These are phyloP conservation scores for Lycocerus yunnanus DNA, from an alignment of 2,888 invertebrate species.

Conservation along the genomic window DNA sequence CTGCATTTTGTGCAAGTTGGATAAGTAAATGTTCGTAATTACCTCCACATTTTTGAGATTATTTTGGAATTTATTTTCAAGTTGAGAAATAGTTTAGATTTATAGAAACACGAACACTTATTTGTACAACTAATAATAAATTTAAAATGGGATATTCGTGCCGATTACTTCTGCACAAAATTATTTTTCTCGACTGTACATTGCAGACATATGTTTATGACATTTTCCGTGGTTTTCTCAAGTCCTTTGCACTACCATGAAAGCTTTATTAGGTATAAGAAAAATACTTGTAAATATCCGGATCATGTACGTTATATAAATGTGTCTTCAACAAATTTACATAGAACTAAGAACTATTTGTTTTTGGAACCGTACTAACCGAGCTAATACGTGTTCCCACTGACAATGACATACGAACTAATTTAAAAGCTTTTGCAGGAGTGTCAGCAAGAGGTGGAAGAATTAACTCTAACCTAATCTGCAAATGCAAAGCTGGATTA, in stretches of 20 bases:
- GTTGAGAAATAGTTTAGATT: background rate
- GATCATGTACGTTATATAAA: conserved; percentile 31
- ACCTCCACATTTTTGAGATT: background rate
- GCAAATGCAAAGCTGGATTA: conserved; percentile 22
- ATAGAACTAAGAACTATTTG: conserved; percentile 29
- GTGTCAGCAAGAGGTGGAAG: conserved; percentile 16
- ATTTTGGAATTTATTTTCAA: background rate
- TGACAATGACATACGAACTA: conserved; percentile 39
- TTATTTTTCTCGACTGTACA: conserved; percentile 14
- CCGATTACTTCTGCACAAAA: conserved; percentile 5
- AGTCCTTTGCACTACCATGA: conserved; percentile 17
- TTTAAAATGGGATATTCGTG: conserved; percentile 1
- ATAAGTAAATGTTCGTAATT: background rate
- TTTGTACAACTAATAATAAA: conserved; percentile 9
- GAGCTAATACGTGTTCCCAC: conserved; percentile 34
- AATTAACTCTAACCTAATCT: conserved; percentile 19
- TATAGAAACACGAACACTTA: background rate
- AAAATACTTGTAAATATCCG: conserved; percentile 25
- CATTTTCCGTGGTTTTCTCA: conserved; percentile 23
- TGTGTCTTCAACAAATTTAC: conserved; percentile 30
- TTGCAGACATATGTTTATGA: conserved; percentile 20
- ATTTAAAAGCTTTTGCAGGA: conserved; percentile 32
- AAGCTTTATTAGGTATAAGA: conserved; percentile 27
- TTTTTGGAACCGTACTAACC: conserved; percentile 28
- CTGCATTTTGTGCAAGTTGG: background rate